phyloP scores from a whole-genome alignment of 2,888 invertebrate genomes.

The Phragmatobia fuliginosa region DNA sequence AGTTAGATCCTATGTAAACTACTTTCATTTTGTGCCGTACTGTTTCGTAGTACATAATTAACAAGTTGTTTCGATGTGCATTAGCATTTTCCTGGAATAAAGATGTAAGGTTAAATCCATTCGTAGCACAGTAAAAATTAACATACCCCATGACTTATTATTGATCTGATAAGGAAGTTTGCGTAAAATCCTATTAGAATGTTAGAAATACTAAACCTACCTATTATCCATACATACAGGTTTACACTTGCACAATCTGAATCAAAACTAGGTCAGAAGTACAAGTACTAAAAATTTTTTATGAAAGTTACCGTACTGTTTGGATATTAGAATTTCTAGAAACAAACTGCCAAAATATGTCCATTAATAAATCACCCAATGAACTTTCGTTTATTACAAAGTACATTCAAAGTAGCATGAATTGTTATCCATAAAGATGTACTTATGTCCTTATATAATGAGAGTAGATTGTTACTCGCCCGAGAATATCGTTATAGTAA shows the following conservation, averaged over 20 bases:
- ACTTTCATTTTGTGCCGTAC: background rate
- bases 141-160: background rate
- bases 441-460: background rate
- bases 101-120: background rate
- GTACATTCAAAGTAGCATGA: background rate
- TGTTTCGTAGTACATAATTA: background rate
- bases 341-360: too few species aligned
- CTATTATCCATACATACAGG: too few species aligned
- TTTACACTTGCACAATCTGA: too few species aligned
- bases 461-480: background rate
- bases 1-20: background rate
- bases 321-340: too few species aligned
- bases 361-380: too few species aligned
- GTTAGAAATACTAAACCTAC: too few species aligned
- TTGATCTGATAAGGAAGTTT: background rate
- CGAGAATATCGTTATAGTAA: constrained; percentile 19
- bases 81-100: too few species aligned
- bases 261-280: too few species aligned
- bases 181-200: too few species aligned
- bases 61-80: background rate
- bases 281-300: too few species aligned
- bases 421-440: background rate
- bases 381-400: too few species aligned
- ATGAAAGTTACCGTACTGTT: too few species aligned
- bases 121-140: background rate